Percentiles rank a stretch among this genome's conserved stretches.
phyloP scores from a whole-genome alignment of 2,113 vertebrate species.

The Epinephelus cyanopodus region DNA sequence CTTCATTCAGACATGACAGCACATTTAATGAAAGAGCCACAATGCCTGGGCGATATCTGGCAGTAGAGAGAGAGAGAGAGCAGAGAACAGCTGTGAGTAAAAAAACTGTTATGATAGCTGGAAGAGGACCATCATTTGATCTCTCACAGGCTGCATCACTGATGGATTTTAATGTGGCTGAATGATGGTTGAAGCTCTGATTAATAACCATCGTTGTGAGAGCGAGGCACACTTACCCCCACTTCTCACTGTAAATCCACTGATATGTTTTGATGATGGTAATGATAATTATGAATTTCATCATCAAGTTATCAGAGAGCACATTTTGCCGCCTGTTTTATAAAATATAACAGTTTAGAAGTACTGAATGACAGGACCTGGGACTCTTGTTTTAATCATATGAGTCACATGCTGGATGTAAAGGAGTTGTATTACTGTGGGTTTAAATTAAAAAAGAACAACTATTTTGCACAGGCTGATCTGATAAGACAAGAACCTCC shows the following conservation, averaged over 20 bases:
- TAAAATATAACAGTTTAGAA: background rate
- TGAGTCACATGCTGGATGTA: background rate
- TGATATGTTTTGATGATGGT: conserved; percentile 1
- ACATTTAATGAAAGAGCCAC: background rate
- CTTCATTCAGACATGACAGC: background rate
- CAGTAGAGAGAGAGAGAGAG: background rate
- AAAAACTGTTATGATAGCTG: background rate
- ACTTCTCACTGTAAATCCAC: background rate
- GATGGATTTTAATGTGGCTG: conserved; percentile 6
- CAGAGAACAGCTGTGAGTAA: background rate
- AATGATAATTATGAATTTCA: background rate
- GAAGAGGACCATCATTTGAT: background rate
- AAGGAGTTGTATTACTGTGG: background rate
- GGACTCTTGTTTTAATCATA: background rate
- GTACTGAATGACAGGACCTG: background rate
- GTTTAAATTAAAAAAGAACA: background rate
- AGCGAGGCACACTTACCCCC: background rate
- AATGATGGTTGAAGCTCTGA: background rate
- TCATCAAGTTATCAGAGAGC: background rate
- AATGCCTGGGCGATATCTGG: background rate
- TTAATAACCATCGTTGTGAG: background rate
- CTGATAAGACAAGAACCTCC: too few species aligned
- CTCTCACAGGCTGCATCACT: background rate
- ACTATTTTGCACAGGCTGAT: background rate
- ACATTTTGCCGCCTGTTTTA: background rate